Conservation (phyloP, 2,888 invertebrate genomes). For the Amphiduros pacificus region DNA sequence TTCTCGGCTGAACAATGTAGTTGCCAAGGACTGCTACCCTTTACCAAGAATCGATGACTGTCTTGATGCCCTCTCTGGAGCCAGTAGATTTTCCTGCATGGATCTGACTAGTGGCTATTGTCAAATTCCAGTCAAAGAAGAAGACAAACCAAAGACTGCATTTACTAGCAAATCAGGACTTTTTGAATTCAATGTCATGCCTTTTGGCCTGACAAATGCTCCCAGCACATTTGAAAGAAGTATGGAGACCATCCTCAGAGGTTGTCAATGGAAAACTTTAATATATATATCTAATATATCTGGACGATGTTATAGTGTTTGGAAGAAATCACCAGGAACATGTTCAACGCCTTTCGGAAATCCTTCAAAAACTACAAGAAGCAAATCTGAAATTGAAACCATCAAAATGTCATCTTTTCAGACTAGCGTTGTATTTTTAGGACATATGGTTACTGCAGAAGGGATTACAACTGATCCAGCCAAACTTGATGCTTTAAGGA, state of each 20-base stretch:
- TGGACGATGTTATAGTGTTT: conserved; percentile 17
- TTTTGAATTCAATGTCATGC: conserved; percentile 19
- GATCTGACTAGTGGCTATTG: conserved; percentile 22
- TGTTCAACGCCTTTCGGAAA: neutral
- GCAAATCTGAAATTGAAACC: conserved; percentile 3
- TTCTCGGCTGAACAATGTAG: neutral
- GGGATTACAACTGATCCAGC: neutral
- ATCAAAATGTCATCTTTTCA: neutral
- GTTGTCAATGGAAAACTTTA: neutral
- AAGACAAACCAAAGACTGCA: conserved; percentile 17
- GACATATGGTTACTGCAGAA: neutral
- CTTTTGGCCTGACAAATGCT: conserved; percentile 22
- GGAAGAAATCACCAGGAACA: conserved; percentile 8
- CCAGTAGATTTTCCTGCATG: conserved; percentile 6
- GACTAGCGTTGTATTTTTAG: neutral
- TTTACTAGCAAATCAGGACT: conserved; percentile 16
- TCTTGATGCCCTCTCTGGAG: neutral
- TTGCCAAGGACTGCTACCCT: neutral
- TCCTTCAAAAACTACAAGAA: conserved; percentile 9
- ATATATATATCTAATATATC: conserved; percentile 24
- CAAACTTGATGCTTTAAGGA: neutral
- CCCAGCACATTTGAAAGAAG: conserved; percentile 21
- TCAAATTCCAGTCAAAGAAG: conserved; percentile 14
- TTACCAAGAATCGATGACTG: conserved; percentile 1
- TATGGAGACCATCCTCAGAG: conserved; percentile 12